Conservation (phyloP, 1,140 invertebrate genomes). For the Scaptomyza pallida region DNA sequence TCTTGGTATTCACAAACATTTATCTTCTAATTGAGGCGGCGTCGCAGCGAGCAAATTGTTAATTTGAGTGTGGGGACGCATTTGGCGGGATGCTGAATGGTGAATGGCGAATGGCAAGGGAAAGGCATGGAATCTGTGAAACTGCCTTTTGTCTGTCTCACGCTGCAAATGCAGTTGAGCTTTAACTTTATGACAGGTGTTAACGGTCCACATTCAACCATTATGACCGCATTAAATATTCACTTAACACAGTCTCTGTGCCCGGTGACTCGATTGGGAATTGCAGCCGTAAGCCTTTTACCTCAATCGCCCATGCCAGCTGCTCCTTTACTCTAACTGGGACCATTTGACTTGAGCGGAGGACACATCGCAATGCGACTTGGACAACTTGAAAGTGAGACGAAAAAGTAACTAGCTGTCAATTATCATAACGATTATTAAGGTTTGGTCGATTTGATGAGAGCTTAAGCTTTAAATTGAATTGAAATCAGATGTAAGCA, state of each 20-base stretch:
- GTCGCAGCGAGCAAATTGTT: conserved; percentile 46
- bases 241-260: conserved; percentile 41
- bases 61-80: conserved; percentile 50
- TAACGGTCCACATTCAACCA: conserved; percentile 58
- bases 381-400: not conserved
- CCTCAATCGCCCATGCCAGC: conserved; percentile 2
- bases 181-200: conserved; percentile 68
- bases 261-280: conserved; percentile 27
- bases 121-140: not conserved
- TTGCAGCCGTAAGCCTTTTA: conserved; percentile 24
- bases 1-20: conserved; percentile 55
- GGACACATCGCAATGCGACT: not conserved
- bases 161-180: conserved; percentile 50
- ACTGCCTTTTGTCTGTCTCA: conserved; percentile 1
- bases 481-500: too few relatives aligned
- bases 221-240: conserved; percentile 44
- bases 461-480: too few relatives aligned
- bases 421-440: not conserved
- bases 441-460: not conserved
- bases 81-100: conserved; percentile 7
- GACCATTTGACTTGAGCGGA: not conserved
- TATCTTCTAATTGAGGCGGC: conserved; percentile 67
- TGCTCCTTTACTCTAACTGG: not conserved
- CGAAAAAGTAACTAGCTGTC: not conserved
- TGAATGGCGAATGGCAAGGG: too few relatives aligned